phyloP scores from a whole-genome alignment of 2,797 vertebrate genomes.

The Neosalanx taihuensis region DNA sequence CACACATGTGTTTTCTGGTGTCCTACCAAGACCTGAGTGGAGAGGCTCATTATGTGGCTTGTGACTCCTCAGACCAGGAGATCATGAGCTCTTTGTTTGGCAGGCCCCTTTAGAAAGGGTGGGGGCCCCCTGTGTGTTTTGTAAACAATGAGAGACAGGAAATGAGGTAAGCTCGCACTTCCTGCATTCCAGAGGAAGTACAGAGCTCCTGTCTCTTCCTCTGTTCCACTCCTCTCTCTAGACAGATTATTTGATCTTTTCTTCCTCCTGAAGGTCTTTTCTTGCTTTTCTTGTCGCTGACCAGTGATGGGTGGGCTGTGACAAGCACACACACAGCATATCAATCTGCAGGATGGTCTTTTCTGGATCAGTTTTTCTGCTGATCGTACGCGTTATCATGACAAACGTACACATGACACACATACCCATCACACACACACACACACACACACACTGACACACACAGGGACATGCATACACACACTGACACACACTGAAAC shows the following conservation, averaged over 20 bases:
- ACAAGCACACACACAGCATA: background rate
- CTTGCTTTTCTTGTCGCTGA: background rate
- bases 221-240: background rate
- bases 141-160: slow-evolving; percentile 23
- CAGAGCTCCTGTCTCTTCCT: background rate
- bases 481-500: background rate
- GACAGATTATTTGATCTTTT: background rate
- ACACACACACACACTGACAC: background rate
- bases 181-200: slow-evolving; percentile 7
- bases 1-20: background rate
- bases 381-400: background rate
- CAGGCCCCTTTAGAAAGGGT: slow-evolving; percentile 2
- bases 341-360: background rate
- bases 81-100: slow-evolving; percentile 30
- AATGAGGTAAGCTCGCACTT: slow-evolving; percentile 2
- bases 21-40: slow-evolving; percentile 4
- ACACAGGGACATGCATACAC: no score
- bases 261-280: background rate
- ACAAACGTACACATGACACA: background rate
- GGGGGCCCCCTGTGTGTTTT: background rate
- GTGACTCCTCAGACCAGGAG: slow-evolving; percentile 24
- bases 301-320: background rate
- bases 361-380: background rate
- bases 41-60: slow-evolving; percentile 17
- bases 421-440: background rate